Percentiles rank a stretch among this genome's conserved stretches.
Evolutionary conservation across 2,888 invertebrate genomes (phyloP).

Genomic region (Bruchidius siliquastri): DNA sequence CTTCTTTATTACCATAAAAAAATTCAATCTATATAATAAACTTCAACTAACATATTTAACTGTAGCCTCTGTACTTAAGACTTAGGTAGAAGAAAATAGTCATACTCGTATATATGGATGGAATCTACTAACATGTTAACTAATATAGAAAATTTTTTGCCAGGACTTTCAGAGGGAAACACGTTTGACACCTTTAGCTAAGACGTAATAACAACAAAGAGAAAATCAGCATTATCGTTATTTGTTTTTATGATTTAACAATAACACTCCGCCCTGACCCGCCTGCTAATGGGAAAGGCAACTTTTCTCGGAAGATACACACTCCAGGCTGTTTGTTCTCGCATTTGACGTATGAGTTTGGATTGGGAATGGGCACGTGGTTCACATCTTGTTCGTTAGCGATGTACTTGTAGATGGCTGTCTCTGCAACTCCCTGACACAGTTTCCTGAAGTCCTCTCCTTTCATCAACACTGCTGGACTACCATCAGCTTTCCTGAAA

Average conservation of each 20-base stretch:
- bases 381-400: conserved; percentile 13
- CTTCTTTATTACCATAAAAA: too few relatives aligned
- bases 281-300: neutral
- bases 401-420: conserved; percentile 18
- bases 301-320: conserved; percentile 8
- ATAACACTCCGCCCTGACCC: neutral
- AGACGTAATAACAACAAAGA: too few relatives aligned
- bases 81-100: too few relatives aligned
- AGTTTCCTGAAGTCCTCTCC: conserved; percentile 18
- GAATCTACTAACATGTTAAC: too few relatives aligned
- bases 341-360: conserved; percentile 21
- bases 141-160: too few relatives aligned
- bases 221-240: too few relatives aligned
- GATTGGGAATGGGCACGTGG: conserved; percentile 21
- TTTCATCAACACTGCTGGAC: conserved; percentile 8
- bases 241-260: neutral
- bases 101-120: too few relatives aligned
- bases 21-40: too few relatives aligned
- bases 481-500: neutral
- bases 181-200: too few relatives aligned
- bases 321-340: conserved; percentile 15
- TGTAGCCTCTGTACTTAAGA: too few relatives aligned
- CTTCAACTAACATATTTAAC: too few relatives aligned
- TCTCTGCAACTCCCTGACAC: conserved; percentile 12
- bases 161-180: too few relatives aligned